Evolutionary conservation across 2,888 invertebrate species (phyloP), one percentile per base, ranked within the genome.

Genomic region (Gandaritis pyraliata): DNA sequence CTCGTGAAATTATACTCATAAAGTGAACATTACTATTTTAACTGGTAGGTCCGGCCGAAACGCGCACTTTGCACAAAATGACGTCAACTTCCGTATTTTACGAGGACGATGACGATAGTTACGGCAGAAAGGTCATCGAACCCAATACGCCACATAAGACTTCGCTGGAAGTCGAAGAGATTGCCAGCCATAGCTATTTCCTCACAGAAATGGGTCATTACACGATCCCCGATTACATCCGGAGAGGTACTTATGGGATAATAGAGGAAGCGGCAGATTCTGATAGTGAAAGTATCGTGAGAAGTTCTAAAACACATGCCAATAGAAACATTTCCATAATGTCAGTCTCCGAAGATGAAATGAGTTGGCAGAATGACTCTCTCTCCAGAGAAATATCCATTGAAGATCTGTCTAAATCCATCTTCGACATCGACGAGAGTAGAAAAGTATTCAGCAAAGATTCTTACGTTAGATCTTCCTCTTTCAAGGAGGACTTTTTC

Each of bases 41-140:
- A 92, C 83, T 90, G 88, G 67, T 92, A 95, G 94, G 94, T 94
- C 94, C 94, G 72, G 94, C 94, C 71, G 94, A 94, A 92, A 93
- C 93, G 74, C 94, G 93, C 85, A 93, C 93, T 71, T 93, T 94
- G 84, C 94, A 94, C 91, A 94, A 94, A 93, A 93, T 94, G 93
- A 94, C 92, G 54, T 92, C 94, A 56, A 93, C 93, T 49, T 92
- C 93, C 64, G 91, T 94, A 64, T 93, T 93, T 83, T 94, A 93
- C 74, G 89, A 90, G 74, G 86, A 85, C 53, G 82, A 83, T 75
- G 94, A 94, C 72, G 93, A 93, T 74, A 77, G 77, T 62, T 76
- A 72, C 66, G 72, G 77, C 64, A 85, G 77, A 81, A 89, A 84
- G 71, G 75, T 93, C 47, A 85, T 93, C 54, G 79, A 78, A 70